Percentiles rank a stretch among this genome's conserved stretches.
Conservation (phyloP, 2,797 vertebrate genomes). For the Rhinella marina region DNA sequence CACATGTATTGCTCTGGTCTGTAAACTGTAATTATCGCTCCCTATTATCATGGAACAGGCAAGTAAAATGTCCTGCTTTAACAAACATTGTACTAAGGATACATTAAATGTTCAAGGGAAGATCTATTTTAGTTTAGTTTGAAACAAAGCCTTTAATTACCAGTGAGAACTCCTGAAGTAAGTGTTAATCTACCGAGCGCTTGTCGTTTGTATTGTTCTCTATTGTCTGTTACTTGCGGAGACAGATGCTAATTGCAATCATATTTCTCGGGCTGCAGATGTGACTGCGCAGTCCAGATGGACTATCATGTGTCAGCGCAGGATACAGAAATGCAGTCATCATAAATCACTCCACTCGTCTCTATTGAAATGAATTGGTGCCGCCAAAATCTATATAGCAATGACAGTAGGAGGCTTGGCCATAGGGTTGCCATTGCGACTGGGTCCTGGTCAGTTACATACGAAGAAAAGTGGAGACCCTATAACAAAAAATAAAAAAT, state of each 20-base stretch:
- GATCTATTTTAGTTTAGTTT: constrained; percentile 68
- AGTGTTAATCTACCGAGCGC: constrained; percentile 62
- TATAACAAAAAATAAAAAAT: no score
- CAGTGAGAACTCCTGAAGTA: constrained; percentile 65
- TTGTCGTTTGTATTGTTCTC: constrained; percentile 29
- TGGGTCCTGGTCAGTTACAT: no score
- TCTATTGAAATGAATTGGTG: neutral
- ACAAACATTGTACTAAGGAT: constrained; percentile 56
- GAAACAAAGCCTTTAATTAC: constrained; percentile 69
- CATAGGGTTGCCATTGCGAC: no score
- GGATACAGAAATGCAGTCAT: neutral
- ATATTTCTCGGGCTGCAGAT: constrained; percentile 36
- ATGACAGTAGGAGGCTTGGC: neutral
- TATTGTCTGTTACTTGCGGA: constrained; percentile 63
- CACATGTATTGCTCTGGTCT: neutral
- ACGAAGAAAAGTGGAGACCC: no score
- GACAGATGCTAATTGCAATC: constrained; percentile 52
- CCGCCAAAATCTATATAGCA: neutral
- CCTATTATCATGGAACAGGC: constrained; percentile 37
- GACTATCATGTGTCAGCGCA: constrained; percentile 19
- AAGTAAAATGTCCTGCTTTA: constrained; percentile 61
- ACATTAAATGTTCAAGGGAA: constrained; percentile 69
- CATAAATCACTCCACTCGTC: neutral
- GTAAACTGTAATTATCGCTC: constrained; percentile 44
- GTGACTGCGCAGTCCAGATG: constrained; percentile 20